Conservation (phyloP, 2,888 invertebrate genomes). For the Imbricaverruca yamaguchii region DNA sequence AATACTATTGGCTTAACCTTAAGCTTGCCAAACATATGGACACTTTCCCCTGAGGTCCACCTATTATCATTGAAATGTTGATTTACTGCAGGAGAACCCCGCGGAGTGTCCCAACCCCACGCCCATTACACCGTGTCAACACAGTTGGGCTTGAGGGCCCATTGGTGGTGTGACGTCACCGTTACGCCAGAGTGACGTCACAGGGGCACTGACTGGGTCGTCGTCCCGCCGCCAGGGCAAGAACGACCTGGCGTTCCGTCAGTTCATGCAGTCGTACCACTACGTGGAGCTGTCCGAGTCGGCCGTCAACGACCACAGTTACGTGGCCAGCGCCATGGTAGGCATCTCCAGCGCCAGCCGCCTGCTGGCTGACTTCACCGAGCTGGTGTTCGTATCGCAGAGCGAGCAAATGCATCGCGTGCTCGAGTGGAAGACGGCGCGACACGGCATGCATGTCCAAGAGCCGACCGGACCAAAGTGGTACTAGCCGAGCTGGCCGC, state of each 20-base stretch:
- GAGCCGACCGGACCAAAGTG: neutral
- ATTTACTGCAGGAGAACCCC: no score
- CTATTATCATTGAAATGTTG: no score
- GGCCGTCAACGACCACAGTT: conserved; percentile 13
- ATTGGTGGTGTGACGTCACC: no score
- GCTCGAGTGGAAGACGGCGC: neutral
- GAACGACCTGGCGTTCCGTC: conserved; percentile 8
- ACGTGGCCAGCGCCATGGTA: conserved; percentile 16
- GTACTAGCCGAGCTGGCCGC: neutral
- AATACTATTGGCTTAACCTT: no score
- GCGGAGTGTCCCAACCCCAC: no score
- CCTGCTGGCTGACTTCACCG: neutral
- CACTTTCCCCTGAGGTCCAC: no score
- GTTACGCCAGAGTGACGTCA: no score
- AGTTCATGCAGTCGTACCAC: neutral
- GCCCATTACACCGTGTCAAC: no score
- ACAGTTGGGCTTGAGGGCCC: no score
- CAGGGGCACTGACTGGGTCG: neutral
- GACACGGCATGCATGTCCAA: neutral
- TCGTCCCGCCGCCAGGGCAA: neutral
- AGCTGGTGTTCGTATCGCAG: neutral
- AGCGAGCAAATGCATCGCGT: neutral
- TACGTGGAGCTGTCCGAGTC: conserved; percentile 6
- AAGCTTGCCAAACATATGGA: no score
- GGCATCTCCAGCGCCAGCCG: conserved; percentile 10